A percentile compares a stretch with the other conserved stretches of the same genome.
Conservation (phyloP, 2,113 vertebrate genomes). For the Trachemys scripta region DNA sequence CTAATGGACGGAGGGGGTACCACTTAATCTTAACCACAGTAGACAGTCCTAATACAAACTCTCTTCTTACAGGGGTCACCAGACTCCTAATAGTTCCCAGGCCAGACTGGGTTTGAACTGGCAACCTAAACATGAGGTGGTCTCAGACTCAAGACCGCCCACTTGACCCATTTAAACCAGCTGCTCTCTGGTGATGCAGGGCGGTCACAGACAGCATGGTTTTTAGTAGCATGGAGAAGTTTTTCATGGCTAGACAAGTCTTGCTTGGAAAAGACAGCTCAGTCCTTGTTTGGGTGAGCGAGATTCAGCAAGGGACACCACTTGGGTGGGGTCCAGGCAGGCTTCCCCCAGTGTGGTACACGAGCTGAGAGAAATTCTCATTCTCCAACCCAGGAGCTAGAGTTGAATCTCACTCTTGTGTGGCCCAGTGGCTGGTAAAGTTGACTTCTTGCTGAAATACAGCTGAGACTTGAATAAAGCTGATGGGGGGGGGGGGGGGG, state of each 20-base stretch:
- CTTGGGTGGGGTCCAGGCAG: neutral
- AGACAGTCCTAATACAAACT: too few relatives aligned
- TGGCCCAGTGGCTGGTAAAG: neutral
- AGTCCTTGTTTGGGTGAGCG: neutral
- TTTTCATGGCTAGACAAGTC: neutral
- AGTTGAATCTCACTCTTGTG: neutral
- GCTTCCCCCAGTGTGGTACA: neutral
- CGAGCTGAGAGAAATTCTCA: accelerated
- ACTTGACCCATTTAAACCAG: neutral
- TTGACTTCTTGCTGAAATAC: too few relatives aligned
- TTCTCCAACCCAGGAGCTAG: neutral
- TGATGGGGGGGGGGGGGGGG: too few relatives aligned
- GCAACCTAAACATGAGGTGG: neutral
- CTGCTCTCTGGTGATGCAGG: neutral
- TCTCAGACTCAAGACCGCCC: neutral
- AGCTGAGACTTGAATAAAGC: neutral
- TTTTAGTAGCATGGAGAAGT: neutral
- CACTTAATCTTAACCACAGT: neutral
- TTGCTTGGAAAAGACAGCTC: neutral
- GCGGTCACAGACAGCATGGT: too few relatives aligned
- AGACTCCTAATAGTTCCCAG: neutral
- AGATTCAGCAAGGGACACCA: neutral
- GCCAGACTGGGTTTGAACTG: neutral
- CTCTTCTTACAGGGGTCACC: neutral
- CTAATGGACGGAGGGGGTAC: too few relatives aligned